These are phyloP conservation scores for Steatornis caripensis DNA, from an alignment of 2,113 vertebrate genomes.

Conservation along the genomic window DNA sequence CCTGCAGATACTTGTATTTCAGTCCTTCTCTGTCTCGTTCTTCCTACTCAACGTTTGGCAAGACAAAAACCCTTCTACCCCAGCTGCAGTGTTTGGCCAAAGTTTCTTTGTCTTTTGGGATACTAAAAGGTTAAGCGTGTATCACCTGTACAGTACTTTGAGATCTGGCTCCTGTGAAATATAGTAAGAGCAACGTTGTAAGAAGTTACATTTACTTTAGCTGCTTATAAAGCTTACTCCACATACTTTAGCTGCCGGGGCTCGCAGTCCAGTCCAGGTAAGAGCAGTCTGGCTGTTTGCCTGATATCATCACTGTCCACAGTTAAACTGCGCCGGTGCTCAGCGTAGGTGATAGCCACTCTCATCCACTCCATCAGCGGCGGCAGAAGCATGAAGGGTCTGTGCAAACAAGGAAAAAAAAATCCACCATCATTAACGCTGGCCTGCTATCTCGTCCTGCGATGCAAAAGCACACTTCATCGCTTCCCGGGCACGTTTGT, in stretches of 20 bases:
- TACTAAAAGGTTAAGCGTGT: rapidly evolving
- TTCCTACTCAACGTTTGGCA: background rate
- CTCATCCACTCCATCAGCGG: slow-evolving; percentile 99
- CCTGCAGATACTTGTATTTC: background rate
- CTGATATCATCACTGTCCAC: slow-evolving; percentile 96
- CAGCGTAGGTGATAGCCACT: slow-evolving; percentile 93
- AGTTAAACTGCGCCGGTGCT: slow-evolving; percentile 90
- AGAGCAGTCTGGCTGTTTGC: slow-evolving; percentile 89
- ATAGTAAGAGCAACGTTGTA: rapidly evolving
- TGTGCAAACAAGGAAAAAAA: slow-evolving; percentile 23
- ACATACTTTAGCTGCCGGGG: slow-evolving; percentile 92
- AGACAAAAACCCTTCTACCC: background rate
- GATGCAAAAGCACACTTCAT: rapidly evolving
- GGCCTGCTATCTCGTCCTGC: no score
- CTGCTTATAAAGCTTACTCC: background rate
- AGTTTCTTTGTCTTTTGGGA: background rate
- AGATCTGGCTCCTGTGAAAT: rapidly evolving
- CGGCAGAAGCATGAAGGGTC: slow-evolving; percentile 93
- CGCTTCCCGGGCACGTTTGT: rapidly evolving
- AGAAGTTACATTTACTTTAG: background rate
- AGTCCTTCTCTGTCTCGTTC: background rate
- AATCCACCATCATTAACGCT: rapidly evolving
- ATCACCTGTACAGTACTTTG: rapidly evolving
- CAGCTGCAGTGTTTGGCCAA: background rate
- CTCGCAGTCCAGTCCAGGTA: slow-evolving; percentile 95